A percentile compares a stretch with the other conserved stretches of the same genome.
Conservation (phyloP, 2,113 vertebrate species). For the Platichthys flesus region DNA sequence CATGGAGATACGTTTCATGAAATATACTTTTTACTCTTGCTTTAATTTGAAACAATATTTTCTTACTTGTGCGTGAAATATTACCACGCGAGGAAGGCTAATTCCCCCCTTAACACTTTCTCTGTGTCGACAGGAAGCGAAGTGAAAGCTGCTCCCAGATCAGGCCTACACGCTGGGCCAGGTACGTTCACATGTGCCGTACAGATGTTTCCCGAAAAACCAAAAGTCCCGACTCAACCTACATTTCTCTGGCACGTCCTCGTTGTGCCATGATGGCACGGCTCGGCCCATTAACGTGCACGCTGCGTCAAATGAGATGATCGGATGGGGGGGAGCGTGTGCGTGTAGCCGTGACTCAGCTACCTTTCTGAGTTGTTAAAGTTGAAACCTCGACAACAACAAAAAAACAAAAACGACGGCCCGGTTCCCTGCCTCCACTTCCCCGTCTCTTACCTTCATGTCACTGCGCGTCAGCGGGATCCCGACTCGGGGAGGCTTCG, state of each 20-base stretch:
- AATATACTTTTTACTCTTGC: not conserved
- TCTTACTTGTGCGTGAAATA: not conserved
- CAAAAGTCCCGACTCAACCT: slow-evolving; percentile 13
- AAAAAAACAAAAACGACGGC: not conserved
- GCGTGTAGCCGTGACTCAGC: slow-evolving; percentile 79
- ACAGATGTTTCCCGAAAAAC: slow-evolving; percentile 6
- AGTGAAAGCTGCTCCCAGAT: slow-evolving; percentile 20
- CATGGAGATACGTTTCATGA: not conserved
- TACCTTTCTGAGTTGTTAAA: slow-evolving; percentile 47
- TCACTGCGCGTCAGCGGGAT: slow-evolving; percentile 67
- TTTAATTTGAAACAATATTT: no score
- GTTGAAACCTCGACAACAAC: slow-evolving; percentile 27
- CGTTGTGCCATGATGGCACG: slow-evolving; percentile 48
- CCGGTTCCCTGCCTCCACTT: not conserved
- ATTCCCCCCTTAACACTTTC: not conserved
- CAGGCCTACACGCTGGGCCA: slow-evolving; percentile 19
- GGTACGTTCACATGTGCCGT: not conserved
- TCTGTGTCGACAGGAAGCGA: not conserved
- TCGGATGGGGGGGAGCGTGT: slow-evolving; percentile 42
- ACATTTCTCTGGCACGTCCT: slow-evolving; percentile 16
- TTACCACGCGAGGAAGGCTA: no score
- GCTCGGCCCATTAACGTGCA: slow-evolving; percentile 41
- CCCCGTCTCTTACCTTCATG: slow-evolving; percentile 76
- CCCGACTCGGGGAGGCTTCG: slow-evolving; percentile 71
- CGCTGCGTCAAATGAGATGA: slow-evolving; percentile 72